Evolutionary conservation across 2,888 invertebrate species (phyloP).

Genomic region (Cerastoderma edule): DNA sequence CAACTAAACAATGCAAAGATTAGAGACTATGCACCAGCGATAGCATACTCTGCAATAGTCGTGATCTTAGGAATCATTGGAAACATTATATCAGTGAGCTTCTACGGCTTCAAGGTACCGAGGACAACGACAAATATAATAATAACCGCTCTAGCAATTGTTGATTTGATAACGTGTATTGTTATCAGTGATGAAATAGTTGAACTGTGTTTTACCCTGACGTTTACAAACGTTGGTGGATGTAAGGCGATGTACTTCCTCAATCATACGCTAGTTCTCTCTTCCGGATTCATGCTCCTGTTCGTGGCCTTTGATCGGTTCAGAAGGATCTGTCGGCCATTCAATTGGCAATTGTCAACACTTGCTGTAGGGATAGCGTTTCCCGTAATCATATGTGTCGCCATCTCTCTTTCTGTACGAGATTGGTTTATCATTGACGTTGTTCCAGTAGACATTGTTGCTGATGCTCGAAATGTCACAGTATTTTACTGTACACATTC

Average conservation of each 20-base stretch:
- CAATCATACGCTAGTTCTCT: slow-evolving; percentile 7
- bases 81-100: slow-evolving; percentile 19
- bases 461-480: background rate
- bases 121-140: slow-evolving; percentile 21
- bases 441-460: slow-evolving; percentile 7
- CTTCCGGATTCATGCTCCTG: slow-evolving; percentile 5
- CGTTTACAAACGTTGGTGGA: slow-evolving; percentile 16
- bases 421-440: slow-evolving; percentile 28
- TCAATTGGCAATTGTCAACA: slow-evolving; percentile 19
- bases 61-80: slow-evolving; percentile 27
- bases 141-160: slow-evolving; percentile 8
- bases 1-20: slow-evolving; percentile 19
- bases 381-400: background rate
- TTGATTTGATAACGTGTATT: slow-evolving; percentile 29
- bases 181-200: slow-evolving; percentile 25
- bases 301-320: slow-evolving; percentile 27
- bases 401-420: slow-evolving; percentile 7
- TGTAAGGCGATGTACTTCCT: slow-evolving; percentile 33
- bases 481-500: slow-evolving; percentile 34
- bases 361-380: background rate
- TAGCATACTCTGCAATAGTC: slow-evolving; percentile 18
- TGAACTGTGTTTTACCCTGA: slow-evolving; percentile 28
- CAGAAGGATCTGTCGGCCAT: slow-evolving; percentile 25
- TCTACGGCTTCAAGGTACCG: slow-evolving; percentile 34
- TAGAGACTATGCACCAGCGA: slow-evolving; percentile 10